Conservation (phyloP, 2,888 invertebrate genomes). For the Ennomos erosarius region DNA sequence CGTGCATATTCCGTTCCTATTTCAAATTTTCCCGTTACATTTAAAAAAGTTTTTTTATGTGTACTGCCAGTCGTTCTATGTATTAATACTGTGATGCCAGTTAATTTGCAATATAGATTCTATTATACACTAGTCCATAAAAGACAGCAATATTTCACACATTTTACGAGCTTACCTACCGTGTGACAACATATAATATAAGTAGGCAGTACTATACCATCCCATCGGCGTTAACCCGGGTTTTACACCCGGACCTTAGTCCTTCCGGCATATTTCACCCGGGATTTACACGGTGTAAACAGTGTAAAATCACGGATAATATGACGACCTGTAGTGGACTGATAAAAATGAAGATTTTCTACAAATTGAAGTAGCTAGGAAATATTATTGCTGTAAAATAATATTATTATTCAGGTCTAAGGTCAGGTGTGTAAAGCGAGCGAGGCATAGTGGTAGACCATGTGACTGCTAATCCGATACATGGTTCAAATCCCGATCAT, state of each 20-base stretch:
- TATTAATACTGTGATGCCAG: too few species aligned
- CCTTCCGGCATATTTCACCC: slow-evolving; percentile 45
- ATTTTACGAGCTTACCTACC: slow-evolving; percentile 31
- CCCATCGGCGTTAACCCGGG: slow-evolving; percentile 29
- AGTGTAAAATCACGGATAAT: slow-evolving; percentile 25
- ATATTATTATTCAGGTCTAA: background rate
- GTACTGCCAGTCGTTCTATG: too few species aligned
- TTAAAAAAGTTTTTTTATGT: too few species aligned
- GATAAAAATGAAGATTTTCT: slow-evolving; percentile 13
- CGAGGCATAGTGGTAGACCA: too few species aligned
- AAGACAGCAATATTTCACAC: slow-evolving; percentile 25
- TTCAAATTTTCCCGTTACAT: too few species aligned
- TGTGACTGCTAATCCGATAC: too few species aligned
- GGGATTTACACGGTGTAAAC: slow-evolving; percentile 42
- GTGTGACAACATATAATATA: slow-evolving; percentile 32
- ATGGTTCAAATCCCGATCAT: too few species aligned
- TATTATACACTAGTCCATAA: slow-evolving; percentile 10
- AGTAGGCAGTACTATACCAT: slow-evolving; percentile 30
- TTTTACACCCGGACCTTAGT: slow-evolving; percentile 37
- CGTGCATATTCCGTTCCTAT: too few species aligned
- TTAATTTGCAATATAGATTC: too few species aligned
- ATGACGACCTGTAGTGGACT: slow-evolving; percentile 12
- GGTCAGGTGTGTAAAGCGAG: too few species aligned
- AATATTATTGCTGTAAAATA: background rate
- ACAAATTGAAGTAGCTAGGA: background rate